Base-by-base conservation (phyloP, 2,113 vertebrate genomes). In the Bombycilla garrulus region DNA sequence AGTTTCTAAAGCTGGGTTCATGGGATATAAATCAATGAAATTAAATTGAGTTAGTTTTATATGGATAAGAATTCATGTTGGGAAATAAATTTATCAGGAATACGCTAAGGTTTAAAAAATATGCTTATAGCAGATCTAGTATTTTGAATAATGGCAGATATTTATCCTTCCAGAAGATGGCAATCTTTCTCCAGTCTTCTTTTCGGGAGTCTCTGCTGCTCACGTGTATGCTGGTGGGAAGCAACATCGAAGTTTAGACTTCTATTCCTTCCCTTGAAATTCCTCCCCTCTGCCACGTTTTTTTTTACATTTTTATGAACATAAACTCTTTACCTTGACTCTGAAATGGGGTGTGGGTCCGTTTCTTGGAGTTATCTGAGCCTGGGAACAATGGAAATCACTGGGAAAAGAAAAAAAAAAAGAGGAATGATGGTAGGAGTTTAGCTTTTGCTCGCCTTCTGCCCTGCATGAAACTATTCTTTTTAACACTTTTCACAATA, bases 141-240 rank as follows among this genome's bases (percentile, higher is more conserved):
- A 33, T 51, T 67, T 48, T 69, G 40, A 90, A 66, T 19, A 87
- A 80, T 26, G 40, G 65, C 76, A 92, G 40, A 56, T 94, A 95
- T 92, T 93, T 97, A 94, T 96, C 95, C 93, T 82, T 92, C 92
- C 97, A 95, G 95, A 74, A 97, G 97, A 74, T 97, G 96, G 95
- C 96, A 94, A 87, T 88, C 92, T 96, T 95, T 91, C 87, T 54
- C 88, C 45, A 96, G 64, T 42, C 65, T 81, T 86, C 44, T 45
- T 79, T 77, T 45, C 6, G 2, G 16, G 23, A 82, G 24, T 8
- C 20, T 74, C 31, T 78, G 36, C 47, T 67, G 22, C 9, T 86
- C 48, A 17, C 1, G 0, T 36, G 18, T 62, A 23, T 70, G n/a
- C 18, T 65, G 23, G 20, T 23, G 17, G 17, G 9, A 81, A 85